These are phyloP conservation scores for Pristionchus arcanus DNA, from an alignment of 2,888 invertebrate species.

Conservation along the genomic window DNA sequence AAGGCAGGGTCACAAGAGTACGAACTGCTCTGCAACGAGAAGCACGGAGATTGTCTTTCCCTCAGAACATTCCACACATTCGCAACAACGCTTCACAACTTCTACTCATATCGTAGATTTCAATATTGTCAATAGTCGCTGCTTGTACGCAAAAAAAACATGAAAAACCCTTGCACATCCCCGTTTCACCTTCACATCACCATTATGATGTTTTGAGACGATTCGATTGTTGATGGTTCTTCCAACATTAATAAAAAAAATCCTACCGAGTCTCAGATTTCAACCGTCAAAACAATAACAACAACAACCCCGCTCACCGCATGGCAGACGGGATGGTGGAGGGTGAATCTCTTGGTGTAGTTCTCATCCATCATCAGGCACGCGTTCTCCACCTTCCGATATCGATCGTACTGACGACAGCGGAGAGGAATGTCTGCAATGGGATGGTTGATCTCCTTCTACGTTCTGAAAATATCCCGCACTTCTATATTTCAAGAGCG, in stretches of 20 bases:
- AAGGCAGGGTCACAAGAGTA: too few species aligned
- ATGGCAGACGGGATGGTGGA: slow-evolving; percentile 53
- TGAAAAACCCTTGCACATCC: background rate
- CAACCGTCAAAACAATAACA: background rate
- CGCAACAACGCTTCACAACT: too few species aligned
- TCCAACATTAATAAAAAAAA: too few species aligned
- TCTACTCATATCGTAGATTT: too few species aligned
- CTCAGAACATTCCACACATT: too few species aligned
- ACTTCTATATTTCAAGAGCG: too few species aligned
- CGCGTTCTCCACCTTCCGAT: slow-evolving; percentile 47
- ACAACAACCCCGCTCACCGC: background rate
- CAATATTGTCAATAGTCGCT: too few species aligned
- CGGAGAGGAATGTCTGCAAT: slow-evolving; percentile 53
- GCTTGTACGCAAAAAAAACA: too few species aligned
- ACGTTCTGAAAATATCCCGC: too few species aligned
- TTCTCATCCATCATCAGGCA: slow-evolving; percentile 54
- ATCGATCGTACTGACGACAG: slow-evolving; percentile 5
- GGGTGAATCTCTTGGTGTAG: slow-evolving; percentile 50
- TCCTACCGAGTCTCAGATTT: too few species aligned
- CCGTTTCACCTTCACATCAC: background rate
- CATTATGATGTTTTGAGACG: background rate
- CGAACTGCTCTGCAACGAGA: background rate
- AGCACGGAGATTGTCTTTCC: background rate
- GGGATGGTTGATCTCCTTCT: background rate
- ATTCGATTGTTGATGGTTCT: too few species aligned